Percentiles rank a stretch among this genome's conserved stretches.
Conservation (phyloP, 2,888 invertebrate species). For the Sialis fuliginosa region DNA sequence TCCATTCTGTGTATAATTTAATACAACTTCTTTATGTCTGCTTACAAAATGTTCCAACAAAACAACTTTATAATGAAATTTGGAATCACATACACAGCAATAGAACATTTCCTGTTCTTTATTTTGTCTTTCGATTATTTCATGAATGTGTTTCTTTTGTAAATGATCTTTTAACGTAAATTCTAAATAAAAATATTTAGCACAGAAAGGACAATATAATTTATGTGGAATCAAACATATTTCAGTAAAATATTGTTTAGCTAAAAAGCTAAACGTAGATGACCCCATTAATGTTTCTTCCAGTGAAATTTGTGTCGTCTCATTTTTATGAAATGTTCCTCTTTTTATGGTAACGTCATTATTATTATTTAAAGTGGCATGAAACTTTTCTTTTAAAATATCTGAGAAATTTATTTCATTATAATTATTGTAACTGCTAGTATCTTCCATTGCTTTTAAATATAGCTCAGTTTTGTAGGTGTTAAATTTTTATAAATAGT, state of each 20-base stretch:
- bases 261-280: background rate
- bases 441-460: background rate
- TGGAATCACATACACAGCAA: background rate
- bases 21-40: background rate
- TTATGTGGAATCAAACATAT: background rate
- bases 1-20: background rate
- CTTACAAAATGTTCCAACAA: background rate
- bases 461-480: too few relatives aligned
- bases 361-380: background rate
- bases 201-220: background rate
- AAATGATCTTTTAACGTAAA: conserved; percentile 1
- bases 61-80: background rate
- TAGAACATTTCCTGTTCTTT: background rate
- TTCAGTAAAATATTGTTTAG: background rate
- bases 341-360: background rate
- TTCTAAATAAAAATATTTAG: background rate
- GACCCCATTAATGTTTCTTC: too few relatives aligned
- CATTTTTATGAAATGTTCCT: background rate
- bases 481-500: too few relatives aligned
- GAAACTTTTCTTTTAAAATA: background rate
- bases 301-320: background rate
- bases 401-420: background rate
- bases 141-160: background rate
- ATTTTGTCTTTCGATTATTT: background rate
- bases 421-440: background rate